Percentiles rank a stretch among this genome's conserved stretches.
These are phyloP conservation scores for Bombus ignitus DNA, from an alignment of 1,140 invertebrate genomes.

Conservation along the genomic window DNA sequence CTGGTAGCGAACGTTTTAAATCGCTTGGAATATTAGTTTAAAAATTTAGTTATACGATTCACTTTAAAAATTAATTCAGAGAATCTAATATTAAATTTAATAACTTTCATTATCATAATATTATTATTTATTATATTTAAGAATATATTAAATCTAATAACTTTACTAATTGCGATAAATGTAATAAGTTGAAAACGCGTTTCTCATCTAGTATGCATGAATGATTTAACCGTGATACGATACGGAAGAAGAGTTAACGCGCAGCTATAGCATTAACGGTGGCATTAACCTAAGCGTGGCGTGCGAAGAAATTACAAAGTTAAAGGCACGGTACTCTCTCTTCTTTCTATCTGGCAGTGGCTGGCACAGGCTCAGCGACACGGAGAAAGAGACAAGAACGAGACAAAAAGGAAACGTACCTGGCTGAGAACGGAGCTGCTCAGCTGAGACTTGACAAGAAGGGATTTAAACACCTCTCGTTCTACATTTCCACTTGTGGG, in stretches of 20 bases:
- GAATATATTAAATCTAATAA: background rate
- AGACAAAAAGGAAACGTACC: conserved; percentile 72
- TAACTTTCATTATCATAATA: background rate
- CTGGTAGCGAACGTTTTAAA: background rate
- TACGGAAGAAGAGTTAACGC: conserved; percentile 24
- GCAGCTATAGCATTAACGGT: background rate
- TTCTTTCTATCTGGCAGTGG: background rate
- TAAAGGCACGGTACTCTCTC: conserved; percentile 7
- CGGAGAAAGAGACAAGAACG: conserved; percentile 10
- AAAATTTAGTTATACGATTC: background rate
- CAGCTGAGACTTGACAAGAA: conserved; percentile 86
- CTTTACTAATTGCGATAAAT: background rate
- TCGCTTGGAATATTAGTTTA: background rate
- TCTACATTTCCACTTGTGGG: conserved; percentile 85
- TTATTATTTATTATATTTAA: background rate
- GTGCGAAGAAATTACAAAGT: conserved; percentile 32
- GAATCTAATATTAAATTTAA: background rate
- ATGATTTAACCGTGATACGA: background rate
- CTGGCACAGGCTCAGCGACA: background rate
- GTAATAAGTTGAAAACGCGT: background rate
- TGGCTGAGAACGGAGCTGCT: conserved; percentile 84
- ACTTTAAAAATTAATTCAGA: background rate
- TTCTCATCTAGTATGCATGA: background rate
- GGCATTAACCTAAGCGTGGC: conserved; percentile 22
- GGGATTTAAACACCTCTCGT: conserved; percentile 85